Evolutionary conservation across 2,113 vertebrate genomes (phyloP), one percentile per base, ranked within the genome.

Genomic region (Mugil cephalus): DNA sequence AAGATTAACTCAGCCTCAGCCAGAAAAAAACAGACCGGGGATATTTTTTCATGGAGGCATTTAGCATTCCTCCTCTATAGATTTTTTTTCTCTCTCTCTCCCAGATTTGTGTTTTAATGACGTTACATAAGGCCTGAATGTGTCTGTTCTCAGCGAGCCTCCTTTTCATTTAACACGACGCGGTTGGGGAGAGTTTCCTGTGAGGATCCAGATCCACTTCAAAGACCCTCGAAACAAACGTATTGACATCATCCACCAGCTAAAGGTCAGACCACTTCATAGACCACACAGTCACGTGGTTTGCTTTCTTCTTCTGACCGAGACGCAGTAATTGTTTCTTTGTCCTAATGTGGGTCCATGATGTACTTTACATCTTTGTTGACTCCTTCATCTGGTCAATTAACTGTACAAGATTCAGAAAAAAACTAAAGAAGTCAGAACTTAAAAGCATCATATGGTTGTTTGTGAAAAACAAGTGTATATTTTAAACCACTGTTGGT

Each of bases 161-260:
- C 98, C 97, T 0, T 99, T 99, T 91, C 98, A 99, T 83, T 93
- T 99, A 87, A 99, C 97, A 12, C 95, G 98, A 54, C 96, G 98
- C 24, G 98, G 98, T 36, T 99, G 98, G 98, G 98, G 98, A 74
- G 98, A 99, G 85, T 99, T 99, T 92, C 98, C 98, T 42, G 97
- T 99, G 70, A 95, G 98, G 85, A 95, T 99, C 78, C 98, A 99
- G 93, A 98, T 99, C 87, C 98, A 99, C 87, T 99, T 99, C 92
- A 98, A 98, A 94, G 98, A 99, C 83, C 95, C 93, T 85, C 96
- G 97, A 87, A 99, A 99, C 94, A 99, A 99, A 91, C 95, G 98
- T 81, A 97, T 99, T 11, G 98, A 99, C 91, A 98, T 99, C 92
- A 99, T 99, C 86, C 98, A 99, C 89, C 96, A 97, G 82, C 88